Percentiles rank a stretch among this genome's conserved stretches.
Evolutionary conservation across 2,888 invertebrate genomes (phyloP).

Genomic region (Lagria hirta): DNA sequence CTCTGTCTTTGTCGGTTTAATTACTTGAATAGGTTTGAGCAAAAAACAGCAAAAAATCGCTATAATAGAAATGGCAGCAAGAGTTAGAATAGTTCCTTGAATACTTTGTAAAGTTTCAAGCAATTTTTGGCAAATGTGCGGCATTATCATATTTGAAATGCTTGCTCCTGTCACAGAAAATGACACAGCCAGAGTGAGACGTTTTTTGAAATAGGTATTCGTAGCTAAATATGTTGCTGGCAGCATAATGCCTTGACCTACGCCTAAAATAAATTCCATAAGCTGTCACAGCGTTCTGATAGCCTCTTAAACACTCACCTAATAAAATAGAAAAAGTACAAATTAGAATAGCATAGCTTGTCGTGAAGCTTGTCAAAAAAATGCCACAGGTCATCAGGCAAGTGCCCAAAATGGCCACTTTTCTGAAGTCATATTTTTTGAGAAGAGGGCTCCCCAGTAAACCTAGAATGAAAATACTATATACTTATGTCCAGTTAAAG

Average conservation of each 20-base stretch:
- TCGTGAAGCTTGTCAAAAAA: constrained; percentile 51
- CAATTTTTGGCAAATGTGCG: constrained; percentile 53
- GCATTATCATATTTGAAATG: constrained; percentile 56
- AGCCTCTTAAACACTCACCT: constrained; percentile 42
- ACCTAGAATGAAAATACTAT: constrained; percentile 40
- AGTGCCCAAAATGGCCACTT: constrained; percentile 51
- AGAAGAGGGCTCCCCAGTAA: constrained; percentile 54
- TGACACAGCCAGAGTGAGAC: constrained; percentile 56
- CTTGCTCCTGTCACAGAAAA: constrained; percentile 55
- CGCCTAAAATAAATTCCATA: constrained; percentile 46
- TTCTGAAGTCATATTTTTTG: constrained; percentile 51
- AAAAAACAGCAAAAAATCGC: constrained; percentile 55
- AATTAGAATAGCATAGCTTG: constrained; percentile 50
- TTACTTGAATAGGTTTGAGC: constrained; percentile 56
- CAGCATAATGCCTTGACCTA: constrained; percentile 54
- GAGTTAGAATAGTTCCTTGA: constrained; percentile 54
- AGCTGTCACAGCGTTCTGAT: too few relatives aligned
- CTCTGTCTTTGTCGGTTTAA: constrained; percentile 6
- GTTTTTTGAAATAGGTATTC: constrained; percentile 56
- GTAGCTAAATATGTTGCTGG: constrained; percentile 55
- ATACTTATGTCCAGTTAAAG: neutral
- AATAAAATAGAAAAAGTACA: constrained; percentile 50
- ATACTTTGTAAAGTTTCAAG: constrained; percentile 50
- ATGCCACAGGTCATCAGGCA: constrained; percentile 51
- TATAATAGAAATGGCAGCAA: constrained; percentile 55